Evolutionary conservation across 35 echinoderm and acorn worm species (phyloP).

Genomic region (Acanthaster planci): DNA sequence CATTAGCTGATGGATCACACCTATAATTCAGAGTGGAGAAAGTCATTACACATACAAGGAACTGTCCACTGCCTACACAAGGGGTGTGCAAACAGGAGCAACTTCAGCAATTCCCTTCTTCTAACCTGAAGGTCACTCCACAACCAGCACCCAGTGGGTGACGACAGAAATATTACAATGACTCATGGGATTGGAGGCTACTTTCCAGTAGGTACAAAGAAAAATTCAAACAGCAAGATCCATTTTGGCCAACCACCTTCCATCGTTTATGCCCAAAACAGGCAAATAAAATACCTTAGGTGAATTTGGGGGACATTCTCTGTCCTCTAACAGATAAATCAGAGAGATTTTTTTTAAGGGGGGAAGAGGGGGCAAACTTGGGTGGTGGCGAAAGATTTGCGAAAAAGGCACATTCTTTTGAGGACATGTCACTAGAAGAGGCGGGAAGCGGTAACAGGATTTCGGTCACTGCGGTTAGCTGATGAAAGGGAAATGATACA

Average conservation of each 20-base stretch:
- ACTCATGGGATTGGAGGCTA: conserved; percentile 12
- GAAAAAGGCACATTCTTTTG: conserved; percentile 1
- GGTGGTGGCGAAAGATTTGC: conserved; percentile 16
- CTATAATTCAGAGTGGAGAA: neutral
- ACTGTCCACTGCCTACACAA: neutral
- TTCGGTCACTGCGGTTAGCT: neutral
- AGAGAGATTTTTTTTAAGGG: neutral
- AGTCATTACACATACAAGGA: neutral
- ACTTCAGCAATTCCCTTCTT: neutral
- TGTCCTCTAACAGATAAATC: conserved; percentile 21
- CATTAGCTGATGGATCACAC: neutral
- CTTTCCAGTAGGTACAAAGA: neutral
- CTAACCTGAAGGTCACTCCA: conserved; percentile 21
- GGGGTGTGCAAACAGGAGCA: neutral
- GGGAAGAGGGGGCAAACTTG: neutral
- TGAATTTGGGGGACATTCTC: conserved; percentile 25
- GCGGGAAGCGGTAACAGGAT: conserved; percentile 8
- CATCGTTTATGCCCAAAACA: neutral
- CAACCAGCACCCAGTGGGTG: conserved; percentile 29
- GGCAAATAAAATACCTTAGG: conserved; percentile 10
- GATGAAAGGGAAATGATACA: neutral
- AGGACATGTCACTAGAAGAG: neutral
- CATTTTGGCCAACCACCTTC: neutral
- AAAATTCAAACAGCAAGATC: neutral
- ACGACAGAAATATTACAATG: conserved; percentile 32